Evolutionary conservation across 2,888 invertebrate species (phyloP).

Genomic region (Nomada hirtipes): DNA sequence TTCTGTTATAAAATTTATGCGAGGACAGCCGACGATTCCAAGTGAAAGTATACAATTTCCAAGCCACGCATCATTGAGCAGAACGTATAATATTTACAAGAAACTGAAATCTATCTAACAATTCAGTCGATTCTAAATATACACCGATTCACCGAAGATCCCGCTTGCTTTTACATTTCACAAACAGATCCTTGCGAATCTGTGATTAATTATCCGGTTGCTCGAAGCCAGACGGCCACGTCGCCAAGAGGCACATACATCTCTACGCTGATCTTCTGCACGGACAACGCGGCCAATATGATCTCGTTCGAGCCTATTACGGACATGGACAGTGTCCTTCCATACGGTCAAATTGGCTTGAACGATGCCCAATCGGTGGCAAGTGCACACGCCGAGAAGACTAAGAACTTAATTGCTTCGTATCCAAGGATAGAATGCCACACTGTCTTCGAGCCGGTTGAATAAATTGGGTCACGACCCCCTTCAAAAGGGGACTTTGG

Average conservation of each 20-base stretch:
- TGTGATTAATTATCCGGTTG: slow-evolving; percentile 25
- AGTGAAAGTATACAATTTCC: no score
- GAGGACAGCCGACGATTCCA: no score
- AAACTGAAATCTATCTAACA: not conserved
- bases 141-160: not conserved
- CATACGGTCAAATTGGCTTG: slow-evolving; percentile 38
- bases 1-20: no score
- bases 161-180: not conserved
- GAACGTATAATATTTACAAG: not conserved
- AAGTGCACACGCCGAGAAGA: slow-evolving; percentile 26
- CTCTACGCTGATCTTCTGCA: not conserved
- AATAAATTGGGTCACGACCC: slow-evolving; percentile 67
- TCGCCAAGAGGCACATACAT: not conserved
- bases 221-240: slow-evolving; percentile 18
- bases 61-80: no score
- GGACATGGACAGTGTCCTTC: slow-evolving; percentile 24
- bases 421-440: slow-evolving; percentile 47
- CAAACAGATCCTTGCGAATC: slow-evolving; percentile 9
- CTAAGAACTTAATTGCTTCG: slow-evolving; percentile 56
- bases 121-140: not conserved
- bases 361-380: slow-evolving; percentile 42
- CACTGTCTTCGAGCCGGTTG: slow-evolving; percentile 15
- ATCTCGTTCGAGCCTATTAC: slow-evolving; percentile 52
- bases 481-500: slow-evolving; percentile 48
- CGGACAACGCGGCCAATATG: slow-evolving; percentile 37